A percentile compares a stretch with the other conserved stretches of the same genome.
Evolutionary conservation across 1,140 invertebrate species (phyloP).

Genomic region (Penaeus chinensis): DNA sequence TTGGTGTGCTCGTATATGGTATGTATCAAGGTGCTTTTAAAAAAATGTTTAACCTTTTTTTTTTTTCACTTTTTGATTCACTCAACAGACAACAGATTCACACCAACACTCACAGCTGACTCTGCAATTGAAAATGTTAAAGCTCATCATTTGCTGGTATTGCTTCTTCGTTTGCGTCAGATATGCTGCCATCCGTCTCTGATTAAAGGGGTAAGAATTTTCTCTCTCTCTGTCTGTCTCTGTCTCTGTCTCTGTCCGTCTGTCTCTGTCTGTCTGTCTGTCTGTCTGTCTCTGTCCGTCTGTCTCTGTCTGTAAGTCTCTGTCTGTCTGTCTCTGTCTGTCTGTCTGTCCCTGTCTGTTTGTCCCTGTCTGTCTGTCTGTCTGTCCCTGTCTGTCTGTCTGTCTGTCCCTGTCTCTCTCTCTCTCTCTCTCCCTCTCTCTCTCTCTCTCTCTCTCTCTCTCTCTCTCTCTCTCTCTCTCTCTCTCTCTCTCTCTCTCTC

Average conservation of each 20-base stretch:
- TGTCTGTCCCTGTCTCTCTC: no score
- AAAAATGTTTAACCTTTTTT: not conserved
- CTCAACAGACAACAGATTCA: conserved; percentile 31
- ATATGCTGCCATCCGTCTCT: conserved; percentile 89
- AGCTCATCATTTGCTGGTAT: conserved; percentile 81
- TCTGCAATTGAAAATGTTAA: conserved; percentile 73
- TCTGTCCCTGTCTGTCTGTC: no score
- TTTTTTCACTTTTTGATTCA: not conserved
- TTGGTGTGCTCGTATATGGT: no score
- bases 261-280: no score
- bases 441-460: conserved; percentile 17
- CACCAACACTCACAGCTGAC: conserved; percentile 33
- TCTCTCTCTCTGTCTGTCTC: not conserved
- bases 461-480: not conserved
- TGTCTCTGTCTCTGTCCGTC: no score
- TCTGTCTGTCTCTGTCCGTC: no score
- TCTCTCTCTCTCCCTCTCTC: not conserved
- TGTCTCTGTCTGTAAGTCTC: no score
- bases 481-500: no score
- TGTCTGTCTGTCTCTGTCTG: no score
- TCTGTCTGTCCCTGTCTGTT: no score
- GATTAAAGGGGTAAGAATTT: conserved; percentile 72
- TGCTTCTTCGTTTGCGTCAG: conserved; percentile 86
- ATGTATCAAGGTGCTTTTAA: not conserved
- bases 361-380: no score